Base-by-base conservation (phyloP, 2,797 vertebrate genomes). In the Propithecus perrieri region DNA sequence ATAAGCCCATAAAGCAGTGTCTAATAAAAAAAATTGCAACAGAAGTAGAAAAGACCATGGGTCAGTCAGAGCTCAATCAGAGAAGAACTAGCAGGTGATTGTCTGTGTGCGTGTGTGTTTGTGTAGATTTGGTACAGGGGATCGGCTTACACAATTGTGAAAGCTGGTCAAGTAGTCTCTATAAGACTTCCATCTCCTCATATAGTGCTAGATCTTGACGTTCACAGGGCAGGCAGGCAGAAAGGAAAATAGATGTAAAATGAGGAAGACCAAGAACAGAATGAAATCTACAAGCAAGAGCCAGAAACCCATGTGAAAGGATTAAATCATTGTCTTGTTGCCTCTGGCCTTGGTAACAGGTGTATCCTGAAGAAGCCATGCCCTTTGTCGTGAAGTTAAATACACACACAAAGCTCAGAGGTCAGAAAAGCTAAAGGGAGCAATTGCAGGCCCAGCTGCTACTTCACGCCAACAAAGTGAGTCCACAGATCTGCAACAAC, bases 361-460 rank as follows among this genome's bases (percentile, higher is more conserved):
- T 10, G 5, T 28, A 78, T 26, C 38, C 22, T 53, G 15, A 15
- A 38, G 61, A 95, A 86, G 15, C 8, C 48, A n/a, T 53, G 17
- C 3, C 22, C 24, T 78, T 88, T 55, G 53, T 43, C 17, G 59
- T 10, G 28, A 80, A 72, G 48, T 1, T 61, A 53, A 76, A 24
- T 2, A 72, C 0, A 28, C 17, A 48, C 17, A 11, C 3, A 20
- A 1, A 38, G 2, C 13, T 18, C 14, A 53, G 61, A 28, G 28
- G 28, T 90, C 81, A 87, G 50, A 88, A 57, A 72, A 63, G 30
- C 71, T 43, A 78, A 50, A 41, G n/a, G 48, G 48, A 67, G 15
- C 11, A 43, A 35, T 48, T n/a, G 5, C 4, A 48, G 48, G 35
- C 7, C 38, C 18, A 50, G 22, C 28, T 79, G 69, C 15, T 41